A percentile compares a stretch with the other conserved stretches of the same genome.
Conservation (phyloP, 2,113 vertebrate genomes). For the Axis porcinus region DNA sequence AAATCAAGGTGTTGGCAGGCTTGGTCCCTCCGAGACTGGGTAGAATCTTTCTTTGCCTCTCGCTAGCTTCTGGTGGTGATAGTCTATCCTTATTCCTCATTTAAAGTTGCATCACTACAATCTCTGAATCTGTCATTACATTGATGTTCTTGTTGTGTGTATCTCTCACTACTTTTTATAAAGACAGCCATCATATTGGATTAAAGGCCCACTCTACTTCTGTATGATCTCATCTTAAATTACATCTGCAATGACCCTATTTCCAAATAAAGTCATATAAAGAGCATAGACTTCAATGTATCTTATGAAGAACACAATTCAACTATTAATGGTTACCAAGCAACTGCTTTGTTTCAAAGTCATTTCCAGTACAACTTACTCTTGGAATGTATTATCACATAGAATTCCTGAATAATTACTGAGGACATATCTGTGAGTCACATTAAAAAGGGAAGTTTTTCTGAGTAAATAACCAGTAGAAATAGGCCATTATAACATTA, state of each 20-base stretch:
- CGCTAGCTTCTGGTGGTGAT: background rate
- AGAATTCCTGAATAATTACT: background rate
- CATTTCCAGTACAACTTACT: background rate
- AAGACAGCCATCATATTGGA: background rate
- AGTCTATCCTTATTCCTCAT: background rate
- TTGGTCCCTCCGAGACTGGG: background rate
- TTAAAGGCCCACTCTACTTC: background rate
- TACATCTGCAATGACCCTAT: background rate
- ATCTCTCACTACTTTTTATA: background rate
- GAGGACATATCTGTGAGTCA: background rate
- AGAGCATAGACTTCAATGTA: background rate
- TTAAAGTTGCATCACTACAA: background rate
- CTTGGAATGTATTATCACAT: background rate
- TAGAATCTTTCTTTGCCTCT: background rate
- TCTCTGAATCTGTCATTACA: background rate
- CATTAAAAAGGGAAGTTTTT: background rate
- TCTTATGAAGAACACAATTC: background rate
- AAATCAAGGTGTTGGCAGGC: background rate
- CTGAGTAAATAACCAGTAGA: background rate
- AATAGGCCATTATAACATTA: background rate
- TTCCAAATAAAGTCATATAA: background rate
- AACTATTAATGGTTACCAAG: background rate
- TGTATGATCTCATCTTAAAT: background rate
- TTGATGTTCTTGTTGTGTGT: background rate
- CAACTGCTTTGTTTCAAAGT: background rate